Percentiles rank a stretch among this genome's conserved stretches.
These are phyloP conservation scores for Clostera curtula DNA, from an alignment of 2,888 invertebrate genomes.

Conservation along the genomic window DNA sequence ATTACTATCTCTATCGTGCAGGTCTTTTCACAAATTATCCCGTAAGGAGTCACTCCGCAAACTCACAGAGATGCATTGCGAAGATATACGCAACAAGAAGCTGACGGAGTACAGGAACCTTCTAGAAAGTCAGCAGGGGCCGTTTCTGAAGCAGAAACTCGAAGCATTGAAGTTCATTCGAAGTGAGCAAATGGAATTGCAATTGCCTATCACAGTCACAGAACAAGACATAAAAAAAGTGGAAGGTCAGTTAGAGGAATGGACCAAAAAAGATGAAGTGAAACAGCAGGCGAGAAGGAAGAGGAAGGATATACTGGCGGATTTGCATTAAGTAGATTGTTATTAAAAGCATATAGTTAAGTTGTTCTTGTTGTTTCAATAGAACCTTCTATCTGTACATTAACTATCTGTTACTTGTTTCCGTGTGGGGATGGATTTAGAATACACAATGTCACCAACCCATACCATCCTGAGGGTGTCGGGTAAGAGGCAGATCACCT, in stretches of 20 bases:
- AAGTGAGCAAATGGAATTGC: slow-evolving; percentile 81
- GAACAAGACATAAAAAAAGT: slow-evolving; percentile 79
- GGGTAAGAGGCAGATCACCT: too few species aligned
- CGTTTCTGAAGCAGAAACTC: slow-evolving; percentile 83
- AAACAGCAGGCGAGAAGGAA: slow-evolving; percentile 56
- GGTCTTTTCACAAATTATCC: slow-evolving; percentile 74
- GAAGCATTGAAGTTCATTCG: slow-evolving; percentile 82
- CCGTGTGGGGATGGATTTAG: too few species aligned
- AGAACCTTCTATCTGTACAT: slow-evolving; percentile 2
- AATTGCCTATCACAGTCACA: slow-evolving; percentile 77
- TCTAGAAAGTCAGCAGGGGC: slow-evolving; percentile 82
- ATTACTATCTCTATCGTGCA: too few species aligned
- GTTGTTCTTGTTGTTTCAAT: slow-evolving; percentile 12
- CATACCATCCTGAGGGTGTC: too few species aligned
- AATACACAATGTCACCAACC: too few species aligned
- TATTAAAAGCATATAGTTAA: slow-evolving; percentile 11
- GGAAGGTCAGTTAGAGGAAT: slow-evolving; percentile 70
- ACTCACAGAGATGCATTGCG: slow-evolving; percentile 82
- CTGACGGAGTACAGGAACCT: slow-evolving; percentile 77
- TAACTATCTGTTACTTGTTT: slow-evolving; percentile 5
- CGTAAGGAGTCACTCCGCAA: slow-evolving; percentile 83
- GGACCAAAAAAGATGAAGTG: slow-evolving; percentile 51
- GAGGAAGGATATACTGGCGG: slow-evolving; percentile 45
- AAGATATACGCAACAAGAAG: slow-evolving; percentile 78
- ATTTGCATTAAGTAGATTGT: slow-evolving; percentile 21